Evolutionary conservation across 2,113 vertebrate genomes (phyloP).

Genomic region (Melanostigma gelatinosum): DNA sequence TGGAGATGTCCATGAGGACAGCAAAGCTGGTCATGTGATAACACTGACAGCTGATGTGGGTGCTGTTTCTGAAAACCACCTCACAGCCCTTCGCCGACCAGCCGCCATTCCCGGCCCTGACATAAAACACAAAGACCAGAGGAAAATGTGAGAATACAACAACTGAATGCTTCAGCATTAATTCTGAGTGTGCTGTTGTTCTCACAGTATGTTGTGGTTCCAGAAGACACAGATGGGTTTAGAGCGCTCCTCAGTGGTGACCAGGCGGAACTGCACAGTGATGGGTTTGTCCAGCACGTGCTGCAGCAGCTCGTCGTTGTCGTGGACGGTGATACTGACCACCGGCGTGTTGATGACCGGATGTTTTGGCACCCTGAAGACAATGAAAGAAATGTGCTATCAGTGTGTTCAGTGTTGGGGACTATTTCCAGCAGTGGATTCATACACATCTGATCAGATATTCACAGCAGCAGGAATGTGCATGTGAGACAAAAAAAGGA

Average conservation of each 20-base stretch:
- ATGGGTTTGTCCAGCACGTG: slow-evolving; percentile 88
- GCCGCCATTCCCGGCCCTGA: slow-evolving; percentile 81
- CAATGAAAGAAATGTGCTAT: not conserved
- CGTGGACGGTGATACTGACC: slow-evolving; percentile 92
- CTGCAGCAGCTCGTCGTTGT: slow-evolving; percentile 82
- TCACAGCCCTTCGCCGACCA: slow-evolving; percentile 96
- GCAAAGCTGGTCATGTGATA: slow-evolving; percentile 96
- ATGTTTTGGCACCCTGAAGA: slow-evolving; percentile 91
- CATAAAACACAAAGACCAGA: slow-evolving; percentile 1
- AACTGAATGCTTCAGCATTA: not conserved
- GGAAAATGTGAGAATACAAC: not conserved
- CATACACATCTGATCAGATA: not conserved
- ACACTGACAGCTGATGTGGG: slow-evolving; percentile 96
- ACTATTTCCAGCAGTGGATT: not conserved
- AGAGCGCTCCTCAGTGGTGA: slow-evolving; percentile 91
- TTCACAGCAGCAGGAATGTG: not conserved
- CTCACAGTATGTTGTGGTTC: slow-evolving; percentile 95
- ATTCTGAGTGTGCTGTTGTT: not conserved
- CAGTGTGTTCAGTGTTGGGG: not conserved
- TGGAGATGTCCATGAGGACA: slow-evolving; percentile 95
- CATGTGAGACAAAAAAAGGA: not conserved
- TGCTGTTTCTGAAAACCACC: slow-evolving; percentile 91
- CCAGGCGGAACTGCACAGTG: slow-evolving; percentile 94
- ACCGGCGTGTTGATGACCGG: slow-evolving; percentile 94
- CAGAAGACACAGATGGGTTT: slow-evolving; percentile 98